phyloP scores from a whole-genome alignment of 2,113 vertebrate genomes.

The Callipepla californica region DNA sequence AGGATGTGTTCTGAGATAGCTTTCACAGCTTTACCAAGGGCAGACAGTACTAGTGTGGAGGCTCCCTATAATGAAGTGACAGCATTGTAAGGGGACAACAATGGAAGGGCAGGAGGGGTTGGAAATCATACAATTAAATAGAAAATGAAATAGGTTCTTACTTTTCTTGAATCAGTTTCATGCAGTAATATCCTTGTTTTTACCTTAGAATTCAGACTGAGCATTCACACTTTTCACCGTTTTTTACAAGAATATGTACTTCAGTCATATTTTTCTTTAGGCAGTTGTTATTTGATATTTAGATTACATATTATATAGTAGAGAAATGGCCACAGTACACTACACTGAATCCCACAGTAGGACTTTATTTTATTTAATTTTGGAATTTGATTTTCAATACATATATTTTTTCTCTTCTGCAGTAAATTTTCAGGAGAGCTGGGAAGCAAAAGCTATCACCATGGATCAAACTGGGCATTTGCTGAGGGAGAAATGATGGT shows the following conservation, averaged over 20 bases:
- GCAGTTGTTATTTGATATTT: neutral
- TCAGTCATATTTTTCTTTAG: neutral
- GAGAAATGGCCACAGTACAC: neutral
- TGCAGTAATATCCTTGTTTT: neutral
- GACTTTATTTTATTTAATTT: no score
- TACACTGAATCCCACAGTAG: neutral
- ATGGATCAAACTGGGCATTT: neutral
- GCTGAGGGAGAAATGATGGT: neutral
- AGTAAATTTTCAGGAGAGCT: no score
- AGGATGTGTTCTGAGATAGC: no score
- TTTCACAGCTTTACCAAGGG: no score
- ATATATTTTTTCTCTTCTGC: neutral
- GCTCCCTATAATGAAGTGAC: no score
- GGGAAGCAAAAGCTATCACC: neutral
- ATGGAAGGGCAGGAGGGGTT: no score
- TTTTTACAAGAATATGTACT: neutral
- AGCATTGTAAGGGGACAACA: no score
- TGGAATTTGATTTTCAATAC: no score
- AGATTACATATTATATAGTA: neutral
- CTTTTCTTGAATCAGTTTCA: neutral
- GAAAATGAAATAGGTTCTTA: accelerated
- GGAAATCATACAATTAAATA: neutral
- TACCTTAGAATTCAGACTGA: neutral
- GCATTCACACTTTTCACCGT: neutral
- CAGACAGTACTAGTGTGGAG: no score